phyloP scores from a whole-genome alignment of 2,888 invertebrate genomes.

The Drosophila recens region DNA sequence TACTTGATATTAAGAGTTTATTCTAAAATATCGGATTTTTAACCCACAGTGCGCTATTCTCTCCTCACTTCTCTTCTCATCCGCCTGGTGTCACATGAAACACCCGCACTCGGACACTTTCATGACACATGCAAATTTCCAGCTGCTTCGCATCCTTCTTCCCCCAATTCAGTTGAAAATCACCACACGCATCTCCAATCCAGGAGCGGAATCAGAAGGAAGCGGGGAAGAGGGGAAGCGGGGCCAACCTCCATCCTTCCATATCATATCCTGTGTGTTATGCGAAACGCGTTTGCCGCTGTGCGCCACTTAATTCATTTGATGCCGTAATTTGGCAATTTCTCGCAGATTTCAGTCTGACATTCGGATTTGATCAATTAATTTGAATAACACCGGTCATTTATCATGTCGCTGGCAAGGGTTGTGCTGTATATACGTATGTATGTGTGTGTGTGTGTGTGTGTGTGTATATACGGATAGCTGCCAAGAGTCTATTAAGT shows the following conservation, averaged over 20 bases:
- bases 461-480: neutral
- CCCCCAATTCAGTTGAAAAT: slow-evolving; percentile 3
- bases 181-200: slow-evolving; percentile 26
- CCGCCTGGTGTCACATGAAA: slow-evolving; percentile 68
- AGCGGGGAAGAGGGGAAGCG: no score
- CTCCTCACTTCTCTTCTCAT: no score
- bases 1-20: no score
- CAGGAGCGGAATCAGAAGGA: neutral
- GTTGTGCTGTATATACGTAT: slow-evolving; percentile 38
- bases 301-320: slow-evolving; percentile 81
- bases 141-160: slow-evolving; percentile 46
- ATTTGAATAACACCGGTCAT: slow-evolving; percentile 85
- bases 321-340: slow-evolving; percentile 83
- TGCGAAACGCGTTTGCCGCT: slow-evolving; percentile 66
- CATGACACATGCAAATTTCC: slow-evolving; percentile 83
- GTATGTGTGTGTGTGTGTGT: no score
- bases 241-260: slow-evolving; percentile 36
- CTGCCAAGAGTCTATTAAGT: slow-evolving; percentile 23
- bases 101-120: slow-evolving; percentile 77
- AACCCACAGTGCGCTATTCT: neutral
- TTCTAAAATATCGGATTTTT: no score
- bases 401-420: slow-evolving; percentile 81
- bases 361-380: slow-evolving; percentile 85
- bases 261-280: slow-evolving; percentile 49
- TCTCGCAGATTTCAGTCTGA: slow-evolving; percentile 83